Evolutionary conservation across 2,888 invertebrate genomes (phyloP).

Genomic region (Boloria selene): DNA sequence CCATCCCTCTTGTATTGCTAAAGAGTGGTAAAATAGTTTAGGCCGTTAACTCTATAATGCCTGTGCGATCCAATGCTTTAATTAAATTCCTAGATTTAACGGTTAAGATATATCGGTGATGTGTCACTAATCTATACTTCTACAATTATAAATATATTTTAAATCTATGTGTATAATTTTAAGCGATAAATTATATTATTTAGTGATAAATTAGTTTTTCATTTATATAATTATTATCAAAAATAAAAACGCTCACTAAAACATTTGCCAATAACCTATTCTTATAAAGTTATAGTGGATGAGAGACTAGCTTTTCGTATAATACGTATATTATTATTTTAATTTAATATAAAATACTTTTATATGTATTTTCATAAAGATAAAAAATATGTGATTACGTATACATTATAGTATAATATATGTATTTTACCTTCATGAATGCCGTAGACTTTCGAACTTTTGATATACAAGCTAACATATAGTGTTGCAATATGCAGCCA

Average conservation of each 20-base stretch:
- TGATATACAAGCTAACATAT: conserved; percentile 22
- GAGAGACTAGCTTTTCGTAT: too few species aligned
- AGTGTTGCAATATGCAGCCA: conserved; percentile 36
- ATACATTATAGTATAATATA: conserved; percentile 6
- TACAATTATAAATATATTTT: too few species aligned
- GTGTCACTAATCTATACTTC: conserved; percentile 20
- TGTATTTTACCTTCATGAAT: conserved; percentile 1
- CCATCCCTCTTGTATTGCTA: conserved; percentile 34
- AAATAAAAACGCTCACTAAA: too few species aligned
- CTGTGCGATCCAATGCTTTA: conserved; percentile 36
- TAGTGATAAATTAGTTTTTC: too few species aligned
- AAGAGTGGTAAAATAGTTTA: conserved; percentile 39
- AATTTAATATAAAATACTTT: too few species aligned
- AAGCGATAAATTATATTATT: too few species aligned
- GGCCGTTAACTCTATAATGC: conserved; percentile 37
- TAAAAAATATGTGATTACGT: neutral
- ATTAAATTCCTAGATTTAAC: conserved; percentile 40
- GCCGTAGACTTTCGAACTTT: conserved; percentile 12
- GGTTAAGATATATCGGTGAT: conserved; percentile 30
- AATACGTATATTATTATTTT: too few species aligned
- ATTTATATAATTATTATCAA: too few species aligned
- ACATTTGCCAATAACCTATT: too few species aligned
- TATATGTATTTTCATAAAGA: too few species aligned
- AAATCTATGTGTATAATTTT: too few species aligned
- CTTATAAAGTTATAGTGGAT: too few species aligned